Evolutionary conservation across 2,797 vertebrate genomes (phyloP), one percentile per base, ranked within the genome.

Genomic region (Botia almorhae): DNA sequence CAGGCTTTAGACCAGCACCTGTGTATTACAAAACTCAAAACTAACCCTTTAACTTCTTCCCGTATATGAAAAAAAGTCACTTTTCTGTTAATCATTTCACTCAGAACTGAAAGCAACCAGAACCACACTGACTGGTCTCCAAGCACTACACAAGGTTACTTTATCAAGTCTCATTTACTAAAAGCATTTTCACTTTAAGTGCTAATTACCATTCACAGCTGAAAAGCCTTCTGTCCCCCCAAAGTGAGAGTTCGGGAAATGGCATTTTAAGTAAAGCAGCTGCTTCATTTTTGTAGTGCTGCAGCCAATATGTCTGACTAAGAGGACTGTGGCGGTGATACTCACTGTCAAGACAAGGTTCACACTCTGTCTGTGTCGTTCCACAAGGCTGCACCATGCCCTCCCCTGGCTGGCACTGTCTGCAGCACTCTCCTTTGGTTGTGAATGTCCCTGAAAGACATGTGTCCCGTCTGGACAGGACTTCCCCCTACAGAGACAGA

Each of bases 261-360:
- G 67, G 39, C 64, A 72, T 85, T 83, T 85, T 78, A 78, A 78
- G 78, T 79, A 81, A 82, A 50, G 19, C 55, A 78, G 58, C 26
- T 26, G 26, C 43, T 68, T 83, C 29, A 50, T 72, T 74, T 72
- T 19, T 19, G 53, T 53, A 33, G 55, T 8, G 33, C 39, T 51
- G 8, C 2, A 19, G 53, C 64, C 75, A 74, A 33, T 68, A 70
- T 71, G 12, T 60, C 53, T 65, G 74, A 10, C 48, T 43, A 2
- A 29, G 12, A 48, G 10, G n/a, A 55, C 53, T 29, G 50, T 43
- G 60, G 29, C 29, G 55, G 58, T 69, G 76, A 82, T 90, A 97
- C 97, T 97, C 88, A 99, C 97, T 99, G 93, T 99, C 98, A 63
- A 96, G 91, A 87, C 98, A 99, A 19, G 95, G 93, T 69, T 92